Evolutionary conservation across 37 sponge, comb jelly and placozoan genomes (phyloP).

Genomic region (Hormiphora californensis): DNA sequence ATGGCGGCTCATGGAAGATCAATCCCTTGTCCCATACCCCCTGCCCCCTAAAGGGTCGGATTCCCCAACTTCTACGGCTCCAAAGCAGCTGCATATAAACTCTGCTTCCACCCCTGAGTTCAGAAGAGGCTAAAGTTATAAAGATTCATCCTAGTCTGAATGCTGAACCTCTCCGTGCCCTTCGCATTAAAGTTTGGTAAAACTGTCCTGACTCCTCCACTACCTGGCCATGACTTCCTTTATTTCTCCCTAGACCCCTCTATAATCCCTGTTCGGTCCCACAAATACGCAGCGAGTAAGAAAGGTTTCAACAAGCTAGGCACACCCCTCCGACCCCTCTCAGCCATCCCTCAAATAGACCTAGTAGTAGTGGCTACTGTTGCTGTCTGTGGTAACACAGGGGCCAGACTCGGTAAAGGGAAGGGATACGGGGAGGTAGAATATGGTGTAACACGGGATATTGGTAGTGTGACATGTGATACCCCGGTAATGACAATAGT

Average conservation of each 20-base stretch:
- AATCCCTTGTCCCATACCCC: conserved; percentile 9
- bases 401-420: conserved; percentile 27
- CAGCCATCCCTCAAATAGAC: neutral
- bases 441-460: neutral
- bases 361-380: conserved; percentile 46
- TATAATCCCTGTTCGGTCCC: neutral
- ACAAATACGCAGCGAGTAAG: conserved; percentile 35
- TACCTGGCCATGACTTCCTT: conserved; percentile 27
- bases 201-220: conserved; percentile 9
- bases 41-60: conserved; percentile 32
- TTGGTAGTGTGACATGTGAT: neutral
- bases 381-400: neutral
- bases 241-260: conserved; percentile 13
- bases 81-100: conserved; percentile 18
- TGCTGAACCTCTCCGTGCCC: conserved; percentile 11
- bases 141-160: conserved; percentile 47
- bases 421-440: conserved; percentile 51
- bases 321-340: neutral
- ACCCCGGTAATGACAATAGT: conserved; percentile 2
- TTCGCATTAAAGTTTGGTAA: conserved; percentile 40
- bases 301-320: conserved; percentile 50
- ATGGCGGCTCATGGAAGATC: neutral
- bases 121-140: neutral
- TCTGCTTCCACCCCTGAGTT: conserved; percentile 23
- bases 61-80: conserved; percentile 35